Evolutionary conservation across 1,140 invertebrate genomes (phyloP), one percentile per base, ranked within the genome.

Genomic region (Drosophila varians): DNA sequence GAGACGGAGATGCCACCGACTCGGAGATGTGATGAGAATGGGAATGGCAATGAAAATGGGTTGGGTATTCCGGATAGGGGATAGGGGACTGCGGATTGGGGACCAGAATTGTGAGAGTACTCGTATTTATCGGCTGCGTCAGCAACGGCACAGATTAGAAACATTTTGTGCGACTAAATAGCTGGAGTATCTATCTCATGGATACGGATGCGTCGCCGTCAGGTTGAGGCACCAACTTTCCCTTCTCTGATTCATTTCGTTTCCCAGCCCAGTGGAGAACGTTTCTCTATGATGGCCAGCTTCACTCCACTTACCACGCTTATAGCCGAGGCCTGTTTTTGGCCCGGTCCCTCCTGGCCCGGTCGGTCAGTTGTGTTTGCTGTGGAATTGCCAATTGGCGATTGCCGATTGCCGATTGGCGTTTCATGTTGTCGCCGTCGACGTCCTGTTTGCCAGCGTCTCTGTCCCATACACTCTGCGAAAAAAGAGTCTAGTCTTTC

Each of bases 151-250:
- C 71, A 78, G 77, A 74, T 78, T 78, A 79, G 75, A 79, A 78
- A 78, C 75, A 78, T 78, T 77, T 79, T 72, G 56, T 77, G 75
- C 60, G 75, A 66, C 75, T 76, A 77, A 77, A 77, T 77, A 61
- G 75, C 55, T 48, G 4, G 40, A 43, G 72, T 77, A 72, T 77
- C 73, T 77, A 72, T 77, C 73, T 72, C 66, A 77, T 68, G 69
- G 74, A 77, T 77, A 73, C 76, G 77, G 76, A 80, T 80, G 76
- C 77, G 43, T 43, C 40, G 48, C 28, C n/a, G 28, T 31, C 28
- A 31, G 28, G 11, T 31, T 31, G 36, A 14, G 14, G 36, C 36
- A 38, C 49, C 51, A 61, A 38, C 55, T 66, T 66, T 66, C 62
- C 62, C 47, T 66, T 66, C 55, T 52, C 23, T 28, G 46, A 14